These are phyloP conservation scores for Agonopterix heracliana DNA, from an alignment of 2,888 invertebrate genomes.

Conservation along the genomic window DNA sequence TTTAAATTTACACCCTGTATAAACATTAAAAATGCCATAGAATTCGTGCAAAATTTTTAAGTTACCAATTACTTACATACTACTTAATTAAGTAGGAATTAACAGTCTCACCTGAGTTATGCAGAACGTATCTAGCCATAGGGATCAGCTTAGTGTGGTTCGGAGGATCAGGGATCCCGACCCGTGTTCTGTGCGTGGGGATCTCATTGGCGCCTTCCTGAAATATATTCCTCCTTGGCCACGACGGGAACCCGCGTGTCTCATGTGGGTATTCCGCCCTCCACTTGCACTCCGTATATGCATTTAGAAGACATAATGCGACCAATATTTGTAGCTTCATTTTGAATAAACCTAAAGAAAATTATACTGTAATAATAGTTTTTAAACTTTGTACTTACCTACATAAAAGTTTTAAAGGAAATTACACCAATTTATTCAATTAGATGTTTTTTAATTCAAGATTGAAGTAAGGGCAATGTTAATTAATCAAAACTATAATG, in stretches of 20 bases:
- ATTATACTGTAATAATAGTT: not conserved
- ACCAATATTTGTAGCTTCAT: constrained; percentile 30
- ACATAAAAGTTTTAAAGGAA: no score
- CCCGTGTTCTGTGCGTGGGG: constrained; percentile 10
- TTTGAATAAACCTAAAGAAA: constrained; percentile 9
- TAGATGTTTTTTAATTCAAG: no score
- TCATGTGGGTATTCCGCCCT: constrained; percentile 13
- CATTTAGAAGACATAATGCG: constrained; percentile 22
- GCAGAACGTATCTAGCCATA: constrained; percentile 84
- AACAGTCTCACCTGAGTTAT: constrained; percentile 76
- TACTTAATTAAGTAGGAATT: no score
- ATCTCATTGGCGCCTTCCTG: constrained; percentile 38
- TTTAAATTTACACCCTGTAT: no score
- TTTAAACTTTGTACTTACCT: not conserved
- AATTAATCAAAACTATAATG: no score
- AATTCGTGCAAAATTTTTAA: no score
- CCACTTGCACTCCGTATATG: constrained; percentile 27
- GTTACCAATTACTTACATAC: no score
- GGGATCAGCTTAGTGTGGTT: constrained; percentile 77
- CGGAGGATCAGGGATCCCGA: constrained; percentile 58
- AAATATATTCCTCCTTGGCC: constrained; percentile 8
- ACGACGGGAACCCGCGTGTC: constrained; percentile 1
- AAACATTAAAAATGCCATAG: no score
- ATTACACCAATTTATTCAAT: no score
- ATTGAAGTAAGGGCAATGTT: no score